These are phyloP conservation scores for Drosophila subpulchrella DNA, from an alignment of 1,140 invertebrate genomes.

Conservation along the genomic window DNA sequence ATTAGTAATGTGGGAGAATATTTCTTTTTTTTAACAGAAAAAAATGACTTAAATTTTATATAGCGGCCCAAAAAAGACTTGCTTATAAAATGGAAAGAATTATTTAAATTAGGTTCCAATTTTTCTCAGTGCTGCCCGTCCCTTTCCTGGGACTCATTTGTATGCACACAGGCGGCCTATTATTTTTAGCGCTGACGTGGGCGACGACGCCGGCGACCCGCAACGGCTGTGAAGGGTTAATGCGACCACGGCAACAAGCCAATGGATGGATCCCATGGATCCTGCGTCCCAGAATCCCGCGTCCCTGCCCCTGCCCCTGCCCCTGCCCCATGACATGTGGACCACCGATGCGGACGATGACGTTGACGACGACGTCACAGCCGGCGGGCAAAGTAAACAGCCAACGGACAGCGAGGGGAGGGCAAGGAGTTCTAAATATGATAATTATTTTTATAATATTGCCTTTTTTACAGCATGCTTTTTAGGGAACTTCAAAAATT, in stretches of 20 bases:
- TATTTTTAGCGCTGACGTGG: constrained; percentile 74
- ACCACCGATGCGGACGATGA: constrained; percentile 9
- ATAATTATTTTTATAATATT: neutral
- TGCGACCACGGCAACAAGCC: constrained; percentile 44
- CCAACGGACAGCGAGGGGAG: neutral
- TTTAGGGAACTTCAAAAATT: no score
- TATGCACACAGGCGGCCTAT: constrained; percentile 80
- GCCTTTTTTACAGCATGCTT: no score
- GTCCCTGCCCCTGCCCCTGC: neutral
- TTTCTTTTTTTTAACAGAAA: no score
- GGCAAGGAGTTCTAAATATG: neutral
- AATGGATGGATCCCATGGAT: constrained; percentile 41
- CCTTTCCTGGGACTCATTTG: constrained; percentile 68
- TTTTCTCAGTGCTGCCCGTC: constrained; percentile 3
- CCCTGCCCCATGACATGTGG: constrained; percentile 14
- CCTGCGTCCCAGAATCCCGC: neutral
- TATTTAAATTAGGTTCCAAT: neutral
- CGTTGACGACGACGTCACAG: constrained; percentile 7
- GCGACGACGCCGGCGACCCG: constrained; percentile 39
- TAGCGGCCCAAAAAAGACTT: no score
- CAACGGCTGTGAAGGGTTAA: constrained; percentile 46
- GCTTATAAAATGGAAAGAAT: no score
- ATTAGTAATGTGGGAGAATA: no score
- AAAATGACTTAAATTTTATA: no score
- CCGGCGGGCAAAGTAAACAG: constrained; percentile 14